Evolutionary conservation across 1,140 invertebrate genomes (phyloP).

Genomic region (Telenomus remus): DNA sequence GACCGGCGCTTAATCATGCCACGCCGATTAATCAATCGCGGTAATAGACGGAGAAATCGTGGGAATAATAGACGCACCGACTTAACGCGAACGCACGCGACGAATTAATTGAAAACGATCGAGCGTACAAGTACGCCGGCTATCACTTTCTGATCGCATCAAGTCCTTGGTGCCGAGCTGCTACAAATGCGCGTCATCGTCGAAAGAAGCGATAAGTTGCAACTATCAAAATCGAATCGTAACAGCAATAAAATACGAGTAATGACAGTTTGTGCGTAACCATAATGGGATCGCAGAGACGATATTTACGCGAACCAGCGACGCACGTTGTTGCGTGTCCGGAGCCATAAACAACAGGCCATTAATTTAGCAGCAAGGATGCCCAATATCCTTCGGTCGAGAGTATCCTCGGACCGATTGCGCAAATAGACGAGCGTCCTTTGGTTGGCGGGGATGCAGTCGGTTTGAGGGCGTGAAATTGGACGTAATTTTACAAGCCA

Average conservation of each 20-base stretch:
- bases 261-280: constrained; percentile 39
- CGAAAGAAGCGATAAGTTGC: too few species aligned
- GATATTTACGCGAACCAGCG: constrained; percentile 68
- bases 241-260: constrained; percentile 43
- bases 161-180: too few species aligned
- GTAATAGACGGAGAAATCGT: constrained; percentile 65
- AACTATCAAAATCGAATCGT: too few species aligned
- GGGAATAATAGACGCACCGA: constrained; percentile 54
- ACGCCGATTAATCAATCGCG: constrained; percentile 61
- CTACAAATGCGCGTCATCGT: neutral
- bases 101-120: constrained; percentile 40
- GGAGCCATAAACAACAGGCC: constrained; percentile 72
- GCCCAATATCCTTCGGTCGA: constrained; percentile 68
- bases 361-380: constrained; percentile 72
- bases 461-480: constrained; percentile 75
- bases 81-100: constrained; percentile 32
- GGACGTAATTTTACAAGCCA: constrained; percentile 76
- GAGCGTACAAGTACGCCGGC: constrained; percentile 10
- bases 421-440: constrained; percentile 43
- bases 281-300: constrained; percentile 45
- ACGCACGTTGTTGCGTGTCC: constrained; percentile 72
- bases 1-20: constrained; percentile 51
- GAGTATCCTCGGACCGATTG: constrained; percentile 30
- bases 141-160: too few species aligned
- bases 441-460: constrained; percentile 65